Conservation (phyloP, 2,888 invertebrate genomes). For the Eilema depressum region DNA sequence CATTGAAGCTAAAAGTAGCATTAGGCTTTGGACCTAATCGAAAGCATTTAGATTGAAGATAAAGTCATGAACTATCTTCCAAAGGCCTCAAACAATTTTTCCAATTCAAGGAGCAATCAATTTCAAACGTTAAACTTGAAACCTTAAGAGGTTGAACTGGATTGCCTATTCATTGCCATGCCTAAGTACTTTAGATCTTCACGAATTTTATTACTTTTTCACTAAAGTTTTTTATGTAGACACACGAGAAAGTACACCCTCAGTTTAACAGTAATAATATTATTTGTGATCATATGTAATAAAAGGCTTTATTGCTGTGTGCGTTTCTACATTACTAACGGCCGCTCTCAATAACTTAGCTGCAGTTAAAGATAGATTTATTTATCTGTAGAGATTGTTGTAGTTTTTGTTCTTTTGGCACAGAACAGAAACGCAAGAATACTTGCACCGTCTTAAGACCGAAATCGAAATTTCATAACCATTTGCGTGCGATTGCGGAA, state of each 20-base stretch:
- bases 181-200: background rate
- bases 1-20: background rate
- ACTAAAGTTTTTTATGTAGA: background rate
- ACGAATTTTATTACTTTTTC: background rate
- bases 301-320: background rate
- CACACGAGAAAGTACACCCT: too few species aligned
- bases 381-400: too few species aligned
- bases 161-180: slow-evolving; percentile 1
- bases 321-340: too few species aligned
- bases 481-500: too few species aligned
- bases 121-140: background rate
- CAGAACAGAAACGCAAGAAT: too few species aligned
- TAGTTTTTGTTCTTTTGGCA: too few species aligned
- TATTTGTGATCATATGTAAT: background rate
- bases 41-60: background rate
- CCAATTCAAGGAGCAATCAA: background rate
- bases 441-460: too few species aligned
- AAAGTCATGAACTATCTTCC: background rate
- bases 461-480: too few species aligned
- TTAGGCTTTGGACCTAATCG: background rate
- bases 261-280: background rate
- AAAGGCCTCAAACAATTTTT: background rate
- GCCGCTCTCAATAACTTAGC: too few species aligned
- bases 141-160: background rate
- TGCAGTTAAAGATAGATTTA: too few species aligned